Evolutionary conservation across 2,888 invertebrate species (phyloP).

Genomic region (Caenorhabditis afra): DNA sequence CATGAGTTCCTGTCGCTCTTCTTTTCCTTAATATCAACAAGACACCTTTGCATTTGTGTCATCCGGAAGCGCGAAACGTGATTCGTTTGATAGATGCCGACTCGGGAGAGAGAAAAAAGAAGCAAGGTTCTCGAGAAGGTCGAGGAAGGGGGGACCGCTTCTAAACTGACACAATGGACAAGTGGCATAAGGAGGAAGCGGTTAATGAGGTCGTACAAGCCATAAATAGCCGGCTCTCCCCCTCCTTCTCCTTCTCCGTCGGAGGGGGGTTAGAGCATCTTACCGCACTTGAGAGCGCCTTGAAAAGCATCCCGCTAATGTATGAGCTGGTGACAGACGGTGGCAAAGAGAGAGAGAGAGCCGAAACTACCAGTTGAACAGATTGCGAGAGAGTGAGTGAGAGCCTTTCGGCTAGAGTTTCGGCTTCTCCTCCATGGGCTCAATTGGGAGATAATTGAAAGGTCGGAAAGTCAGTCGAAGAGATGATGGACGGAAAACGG

Average conservation of each 20-base stretch:
- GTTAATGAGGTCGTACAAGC: conserved; percentile 51
- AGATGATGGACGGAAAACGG: background rate
- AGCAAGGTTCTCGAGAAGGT: background rate
- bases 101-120: conserved; percentile 3
- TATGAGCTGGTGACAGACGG: conserved; percentile 57
- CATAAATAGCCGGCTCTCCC: conserved; percentile 42
- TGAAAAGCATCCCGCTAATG: conserved; percentile 50
- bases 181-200: conserved; percentile 50
- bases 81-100: conserved; percentile 8
- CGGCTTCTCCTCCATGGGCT: background rate
- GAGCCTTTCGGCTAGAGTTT: conserved; percentile 7
- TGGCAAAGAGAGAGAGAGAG: conserved; percentile 34
- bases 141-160: background rate
- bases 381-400: conserved; percentile 33
- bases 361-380: conserved; percentile 50
- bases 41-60: conserved; percentile 1
- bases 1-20: conserved; percentile 21
- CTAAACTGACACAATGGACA: conserved; percentile 34
- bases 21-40: background rate
- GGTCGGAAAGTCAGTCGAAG: conserved; percentile 21
- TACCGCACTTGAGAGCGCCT: conserved; percentile 47
- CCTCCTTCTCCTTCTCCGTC: too few relatives aligned
- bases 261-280: conserved; percentile 27
- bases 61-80: conserved; percentile 20
- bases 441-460: conserved; percentile 16